phyloP scores from a whole-genome alignment of 2,888 invertebrate species.

The Lepidocyrtinus sp. region DNA sequence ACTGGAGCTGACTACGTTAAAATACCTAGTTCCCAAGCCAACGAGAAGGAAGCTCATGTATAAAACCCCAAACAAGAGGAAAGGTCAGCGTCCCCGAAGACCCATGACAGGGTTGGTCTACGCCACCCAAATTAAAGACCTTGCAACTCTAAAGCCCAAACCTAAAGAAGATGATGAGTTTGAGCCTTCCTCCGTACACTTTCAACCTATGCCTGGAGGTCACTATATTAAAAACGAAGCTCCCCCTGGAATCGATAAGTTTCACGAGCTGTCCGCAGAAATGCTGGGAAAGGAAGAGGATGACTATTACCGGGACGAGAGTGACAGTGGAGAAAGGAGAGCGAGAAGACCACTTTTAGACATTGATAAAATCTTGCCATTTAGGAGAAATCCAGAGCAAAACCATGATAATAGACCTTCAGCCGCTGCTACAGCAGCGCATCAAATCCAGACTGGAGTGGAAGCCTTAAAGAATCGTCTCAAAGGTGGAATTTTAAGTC shows the following conservation, averaged over 20 bases:
- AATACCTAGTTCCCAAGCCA: conserved; percentile 20
- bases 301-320: background rate
- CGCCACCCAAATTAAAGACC: background rate
- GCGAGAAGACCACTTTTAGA: conserved; percentile 1
- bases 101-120: conserved; percentile 7
- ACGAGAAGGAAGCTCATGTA: conserved; percentile 29
- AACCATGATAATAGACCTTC: no score
- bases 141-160: background rate
- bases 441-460: background rate
- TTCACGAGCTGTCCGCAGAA: conserved; percentile 34
- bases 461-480: background rate
- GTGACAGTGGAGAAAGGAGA: conserved; percentile 4
- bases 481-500: background rate
- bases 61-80: conserved; percentile 5
- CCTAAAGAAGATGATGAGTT: conserved; percentile 29
- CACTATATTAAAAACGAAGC: conserved; percentile 33
- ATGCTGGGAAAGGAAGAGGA: conserved; percentile 24
- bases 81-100: background rate
- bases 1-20: conserved; percentile 12
- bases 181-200: conserved; percentile 37
- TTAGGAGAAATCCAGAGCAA: background rate
- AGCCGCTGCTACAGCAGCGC: no score
- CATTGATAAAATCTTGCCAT: background rate
- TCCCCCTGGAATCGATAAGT: conserved; percentile 17
- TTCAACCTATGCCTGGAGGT: conserved; percentile 44